These are phyloP conservation scores for Cheilosia soror DNA, from an alignment of 2,888 invertebrate genomes.

Conservation along the genomic window DNA sequence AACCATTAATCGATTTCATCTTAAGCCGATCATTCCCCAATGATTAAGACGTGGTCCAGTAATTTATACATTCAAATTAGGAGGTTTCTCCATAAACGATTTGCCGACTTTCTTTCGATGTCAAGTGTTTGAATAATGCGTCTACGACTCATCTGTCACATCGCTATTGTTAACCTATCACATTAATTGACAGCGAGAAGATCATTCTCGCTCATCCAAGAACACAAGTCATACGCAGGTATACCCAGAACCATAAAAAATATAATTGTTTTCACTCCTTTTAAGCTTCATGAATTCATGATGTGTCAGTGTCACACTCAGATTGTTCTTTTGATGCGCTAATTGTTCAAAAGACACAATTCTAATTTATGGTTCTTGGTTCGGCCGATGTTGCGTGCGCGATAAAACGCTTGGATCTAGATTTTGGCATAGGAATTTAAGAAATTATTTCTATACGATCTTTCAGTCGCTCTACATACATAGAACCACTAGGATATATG, in stretches of 20 bases:
- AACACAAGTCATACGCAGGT: not conserved
- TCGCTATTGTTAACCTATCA: slow-evolving; percentile 4
- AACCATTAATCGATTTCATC: slow-evolving; percentile 42
- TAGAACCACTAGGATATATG: not conserved
- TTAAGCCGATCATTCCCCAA: not conserved
- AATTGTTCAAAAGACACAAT: slow-evolving; percentile 11
- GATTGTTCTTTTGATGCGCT: slow-evolving; percentile 7
- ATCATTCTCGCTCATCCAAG: not conserved
- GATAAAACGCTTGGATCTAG: slow-evolving; percentile 11
- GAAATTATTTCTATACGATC: not conserved
- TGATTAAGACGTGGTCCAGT: slow-evolving; percentile 2
- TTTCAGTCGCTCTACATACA: not conserved
- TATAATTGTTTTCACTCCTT: not conserved
- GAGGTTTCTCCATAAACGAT: slow-evolving; percentile 38
- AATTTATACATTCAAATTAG: slow-evolving; percentile 35
- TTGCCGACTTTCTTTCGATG: slow-evolving; percentile 42
- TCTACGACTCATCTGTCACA: slow-evolving; percentile 33
- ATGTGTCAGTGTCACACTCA: slow-evolving; percentile 22
- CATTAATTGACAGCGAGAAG: slow-evolving; percentile 8
- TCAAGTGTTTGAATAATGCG: slow-evolving; percentile 29
- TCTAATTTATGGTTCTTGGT: slow-evolving; percentile 13
- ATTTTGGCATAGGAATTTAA: not conserved
- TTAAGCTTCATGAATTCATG: not conserved
- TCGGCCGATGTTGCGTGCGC: slow-evolving; percentile 13
- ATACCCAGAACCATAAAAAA: not conserved